These are phyloP conservation scores for Agrochola litura DNA, from an alignment of 2,888 invertebrate genomes.

Conservation along the genomic window DNA sequence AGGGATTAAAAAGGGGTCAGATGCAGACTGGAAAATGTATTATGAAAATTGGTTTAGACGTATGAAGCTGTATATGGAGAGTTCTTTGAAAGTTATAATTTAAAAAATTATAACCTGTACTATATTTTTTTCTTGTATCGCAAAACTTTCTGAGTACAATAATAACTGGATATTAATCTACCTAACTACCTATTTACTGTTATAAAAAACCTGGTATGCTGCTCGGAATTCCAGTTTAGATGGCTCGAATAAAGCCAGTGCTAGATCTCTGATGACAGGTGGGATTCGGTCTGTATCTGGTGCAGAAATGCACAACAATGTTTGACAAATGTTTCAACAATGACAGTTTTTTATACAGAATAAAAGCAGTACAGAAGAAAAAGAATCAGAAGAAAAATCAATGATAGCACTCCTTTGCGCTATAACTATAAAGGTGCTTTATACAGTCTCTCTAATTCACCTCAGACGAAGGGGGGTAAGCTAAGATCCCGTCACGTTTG, in stretches of 20 bases:
- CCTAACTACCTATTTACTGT: not conserved
- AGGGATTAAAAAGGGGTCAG: no score
- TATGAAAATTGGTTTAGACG: no score
- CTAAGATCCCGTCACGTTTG: slow-evolving; percentile 2
- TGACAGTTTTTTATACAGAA: not conserved
- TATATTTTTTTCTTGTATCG: no score
- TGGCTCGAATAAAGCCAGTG: not conserved
- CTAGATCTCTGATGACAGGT: not conserved
- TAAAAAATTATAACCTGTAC: no score
- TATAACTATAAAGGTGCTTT: not conserved
- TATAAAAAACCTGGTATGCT: not conserved
- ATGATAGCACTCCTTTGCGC: not conserved
- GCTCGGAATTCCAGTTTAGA: not conserved
- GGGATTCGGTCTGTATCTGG: not conserved
- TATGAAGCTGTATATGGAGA: no score
- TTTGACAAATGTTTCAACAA: not conserved
- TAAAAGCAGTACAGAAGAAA: no score
- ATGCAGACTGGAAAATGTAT: no score
- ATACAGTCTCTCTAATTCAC: not conserved
- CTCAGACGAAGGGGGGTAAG: not conserved
- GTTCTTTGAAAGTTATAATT: no score
- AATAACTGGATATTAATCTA: not conserved
- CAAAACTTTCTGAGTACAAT: not conserved
- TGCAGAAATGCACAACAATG: not conserved
- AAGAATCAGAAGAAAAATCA: not conserved